A percentile compares a stretch with the other conserved stretches of the same genome.
Evolutionary conservation across 2,113 vertebrate species (phyloP).

Genomic region (Laticauda colubrina): DNA sequence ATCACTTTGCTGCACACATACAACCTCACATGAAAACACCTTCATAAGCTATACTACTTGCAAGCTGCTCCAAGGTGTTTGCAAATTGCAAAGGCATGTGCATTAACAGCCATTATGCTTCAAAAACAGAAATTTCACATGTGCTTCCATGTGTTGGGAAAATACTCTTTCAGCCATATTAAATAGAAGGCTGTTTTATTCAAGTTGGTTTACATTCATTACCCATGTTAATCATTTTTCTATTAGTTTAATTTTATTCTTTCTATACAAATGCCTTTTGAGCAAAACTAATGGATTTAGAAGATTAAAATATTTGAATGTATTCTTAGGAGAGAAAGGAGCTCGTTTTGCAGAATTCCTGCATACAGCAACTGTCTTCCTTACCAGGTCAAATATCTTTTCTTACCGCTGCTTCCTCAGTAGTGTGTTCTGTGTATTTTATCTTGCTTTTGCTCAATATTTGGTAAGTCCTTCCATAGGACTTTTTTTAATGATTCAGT

Average conservation of each 20-base stretch:
- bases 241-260: neutral
- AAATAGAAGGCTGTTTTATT: neutral
- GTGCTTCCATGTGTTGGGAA: neutral
- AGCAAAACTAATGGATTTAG: neutral
- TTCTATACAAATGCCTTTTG: neutral
- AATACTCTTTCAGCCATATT: neutral
- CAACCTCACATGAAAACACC: neutral
- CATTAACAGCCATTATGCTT: neutral
- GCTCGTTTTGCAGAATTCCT: neutral
- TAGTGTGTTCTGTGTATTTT: neutral
- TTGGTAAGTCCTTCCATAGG: constrained; percentile 2
- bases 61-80: neutral
- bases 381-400: neutral
- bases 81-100: neutral
- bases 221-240: neutral
- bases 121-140: neutral
- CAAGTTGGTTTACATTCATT: neutral
- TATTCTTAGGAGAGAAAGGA: neutral
- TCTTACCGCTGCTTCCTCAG: neutral
- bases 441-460: constrained; percentile 8
- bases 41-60: neutral
- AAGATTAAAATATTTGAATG: neutral
- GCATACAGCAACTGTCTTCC: neutral
- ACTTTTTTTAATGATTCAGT: constrained; percentile 19
- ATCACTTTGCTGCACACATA: neutral